A percentile compares a stretch with the other conserved stretches of the same genome.
Evolutionary conservation across 2,113 vertebrate genomes (phyloP).

Genomic region (Sphaerodactylus townsendi): DNA sequence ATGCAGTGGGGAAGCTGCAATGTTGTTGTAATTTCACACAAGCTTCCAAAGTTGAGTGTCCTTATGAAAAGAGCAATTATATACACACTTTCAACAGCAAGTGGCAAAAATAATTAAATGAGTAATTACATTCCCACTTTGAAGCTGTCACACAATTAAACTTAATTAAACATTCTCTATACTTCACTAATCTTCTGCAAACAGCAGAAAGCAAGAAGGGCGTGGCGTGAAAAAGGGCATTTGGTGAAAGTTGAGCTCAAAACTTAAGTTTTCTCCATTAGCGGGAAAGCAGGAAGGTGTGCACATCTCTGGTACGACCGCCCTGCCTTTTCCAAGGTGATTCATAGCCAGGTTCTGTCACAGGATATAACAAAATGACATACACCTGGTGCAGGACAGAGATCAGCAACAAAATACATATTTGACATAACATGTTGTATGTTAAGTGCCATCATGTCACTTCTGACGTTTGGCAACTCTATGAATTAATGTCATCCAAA

Average conservation of each 20-base stretch:
- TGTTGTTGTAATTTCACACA: conserved; percentile 46
- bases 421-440: neutral
- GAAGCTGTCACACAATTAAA: conserved; percentile 72
- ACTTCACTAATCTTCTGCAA: conserved; percentile 65
- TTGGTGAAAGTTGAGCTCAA: conserved; percentile 42
- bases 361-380: neutral
- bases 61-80: conserved; percentile 66
- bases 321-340: conserved; percentile 7
- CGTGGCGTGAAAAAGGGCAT: conserved; percentile 54
- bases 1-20: conserved; percentile 1
- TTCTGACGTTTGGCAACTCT: no score
- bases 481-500: no score
- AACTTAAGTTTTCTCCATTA: conserved; percentile 15
- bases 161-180: conserved; percentile 69
- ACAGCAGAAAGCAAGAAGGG: conserved; percentile 59
- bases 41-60: conserved; percentile 55
- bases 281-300: conserved; percentile 4
- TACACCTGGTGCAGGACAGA: neutral
- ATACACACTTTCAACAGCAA: conserved; percentile 54
- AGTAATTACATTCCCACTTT: conserved; percentile 71
- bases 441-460: no score
- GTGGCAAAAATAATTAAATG: conserved; percentile 69
- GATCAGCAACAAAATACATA: neutral
- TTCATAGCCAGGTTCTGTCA: neutral
- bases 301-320: conserved; percentile 6